Evolutionary conservation across 2,113 vertebrate genomes (phyloP).

Genomic region (Elephantulus edwardii): DNA sequence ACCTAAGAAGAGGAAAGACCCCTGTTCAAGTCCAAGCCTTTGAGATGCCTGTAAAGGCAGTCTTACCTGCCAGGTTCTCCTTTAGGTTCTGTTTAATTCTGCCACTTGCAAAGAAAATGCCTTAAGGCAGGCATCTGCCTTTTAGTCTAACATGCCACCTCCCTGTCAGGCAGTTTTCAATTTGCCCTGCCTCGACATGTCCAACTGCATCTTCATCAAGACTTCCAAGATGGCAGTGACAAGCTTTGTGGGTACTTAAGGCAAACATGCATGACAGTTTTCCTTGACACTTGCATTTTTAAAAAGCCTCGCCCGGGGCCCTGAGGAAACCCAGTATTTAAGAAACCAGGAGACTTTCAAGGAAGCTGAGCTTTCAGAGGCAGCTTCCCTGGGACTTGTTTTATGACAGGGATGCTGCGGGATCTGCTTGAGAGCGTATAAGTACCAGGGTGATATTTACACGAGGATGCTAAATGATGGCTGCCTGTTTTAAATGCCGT

Average conservation of each 20-base stretch:
- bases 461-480: conserved; percentile 54
- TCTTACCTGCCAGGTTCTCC: conserved; percentile 20
- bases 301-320: conserved; percentile 58
- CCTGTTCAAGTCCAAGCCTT: not conserved
- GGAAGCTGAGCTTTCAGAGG: conserved; percentile 23
- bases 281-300: conserved; percentile 72
- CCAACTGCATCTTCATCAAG: conserved; percentile 78
- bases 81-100: conserved; percentile 75
- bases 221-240: conserved; percentile 75
- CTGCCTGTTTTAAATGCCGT: conserved; percentile 25
- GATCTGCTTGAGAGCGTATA: not conserved
- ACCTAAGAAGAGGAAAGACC: not conserved
- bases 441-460: not conserved
- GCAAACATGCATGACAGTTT: conserved; percentile 69
- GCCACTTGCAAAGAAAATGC: conserved; percentile 79
- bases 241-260: conserved; percentile 66
- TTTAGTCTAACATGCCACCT: conserved; percentile 72
- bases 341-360: conserved; percentile 53
- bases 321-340: conserved; percentile 42
- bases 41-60: not conserved
- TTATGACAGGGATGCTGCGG: not conserved
- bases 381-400: not conserved
- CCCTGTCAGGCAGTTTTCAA: conserved; percentile 79
- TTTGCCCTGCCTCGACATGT: conserved; percentile 67
- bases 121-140: conserved; percentile 82